phyloP scores from a whole-genome alignment of 2,797 vertebrate species.

The Scleropages formosus region DNA sequence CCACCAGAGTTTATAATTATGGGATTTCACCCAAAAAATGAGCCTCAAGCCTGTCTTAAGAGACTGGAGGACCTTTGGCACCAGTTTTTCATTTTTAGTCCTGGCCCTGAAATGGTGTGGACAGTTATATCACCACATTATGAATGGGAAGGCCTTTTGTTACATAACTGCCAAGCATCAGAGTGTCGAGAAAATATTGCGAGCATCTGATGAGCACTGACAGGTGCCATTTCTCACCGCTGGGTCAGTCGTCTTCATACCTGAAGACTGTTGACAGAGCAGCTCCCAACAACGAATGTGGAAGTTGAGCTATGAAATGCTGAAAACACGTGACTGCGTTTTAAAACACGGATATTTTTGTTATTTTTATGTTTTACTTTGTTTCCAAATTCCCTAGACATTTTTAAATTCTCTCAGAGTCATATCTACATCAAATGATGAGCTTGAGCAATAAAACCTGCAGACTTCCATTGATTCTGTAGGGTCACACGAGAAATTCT shows the following conservation, averaged over 20 bases:
- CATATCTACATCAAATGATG: too few species aligned
- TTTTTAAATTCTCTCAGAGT: too few species aligned
- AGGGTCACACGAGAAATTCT: too few species aligned
- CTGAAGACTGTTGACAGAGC: too few species aligned
- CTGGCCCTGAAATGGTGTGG: not conserved
- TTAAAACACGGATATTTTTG: too few species aligned
- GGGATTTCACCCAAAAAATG: not conserved
- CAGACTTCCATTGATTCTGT: too few species aligned
- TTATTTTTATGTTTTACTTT: too few species aligned
- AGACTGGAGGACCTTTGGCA: not conserved
- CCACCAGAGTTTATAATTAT: not conserved
- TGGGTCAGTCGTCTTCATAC: not conserved
- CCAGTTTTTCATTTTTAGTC: constrained; percentile 5
- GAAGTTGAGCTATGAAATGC: too few species aligned
- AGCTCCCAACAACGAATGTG: too few species aligned
- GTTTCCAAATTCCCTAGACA: too few species aligned
- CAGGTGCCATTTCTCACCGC: not conserved
- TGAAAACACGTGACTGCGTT: too few species aligned
- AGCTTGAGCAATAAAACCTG: too few species aligned
- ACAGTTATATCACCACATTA: not conserved
- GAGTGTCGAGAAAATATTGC: not conserved
- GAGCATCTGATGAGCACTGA: not conserved
- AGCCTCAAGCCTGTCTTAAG: not conserved
- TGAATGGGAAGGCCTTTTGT: constrained; percentile 4
- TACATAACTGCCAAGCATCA: not conserved